Conservation (phyloP, 53 echinoderm and acorn worm species). For the Luidia sarsii region DNA sequence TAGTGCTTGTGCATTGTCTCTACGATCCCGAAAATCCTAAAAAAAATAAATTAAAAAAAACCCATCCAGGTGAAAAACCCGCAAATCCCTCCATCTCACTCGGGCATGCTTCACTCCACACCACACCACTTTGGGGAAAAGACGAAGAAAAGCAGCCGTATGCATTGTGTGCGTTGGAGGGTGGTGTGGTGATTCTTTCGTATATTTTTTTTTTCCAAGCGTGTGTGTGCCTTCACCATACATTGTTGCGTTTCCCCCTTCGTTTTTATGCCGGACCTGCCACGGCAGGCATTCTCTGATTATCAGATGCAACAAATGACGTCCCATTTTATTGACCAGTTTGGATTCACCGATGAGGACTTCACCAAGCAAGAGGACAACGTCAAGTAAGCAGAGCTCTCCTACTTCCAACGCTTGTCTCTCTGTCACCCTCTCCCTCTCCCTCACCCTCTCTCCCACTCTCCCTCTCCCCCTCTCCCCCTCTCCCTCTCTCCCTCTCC, state of each 20-base stretch:
- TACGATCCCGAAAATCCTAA: too few relatives aligned
- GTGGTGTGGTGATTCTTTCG: too few relatives aligned
- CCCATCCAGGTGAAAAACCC: too few relatives aligned
- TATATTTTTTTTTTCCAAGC: too few relatives aligned
- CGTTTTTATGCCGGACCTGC: constrained; percentile 68
- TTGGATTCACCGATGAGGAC: constrained; percentile 99
- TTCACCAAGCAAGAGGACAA: constrained; percentile 98
- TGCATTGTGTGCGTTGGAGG: constrained; percentile 15
- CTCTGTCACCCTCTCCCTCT: not conserved
- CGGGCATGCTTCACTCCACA: too few relatives aligned
- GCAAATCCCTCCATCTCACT: too few relatives aligned
- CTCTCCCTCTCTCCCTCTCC: not conserved
- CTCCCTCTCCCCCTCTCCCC: not conserved
- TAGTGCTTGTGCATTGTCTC: too few relatives aligned
- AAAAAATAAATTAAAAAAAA: too few relatives aligned
- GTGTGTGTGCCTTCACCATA: constrained; percentile 67
- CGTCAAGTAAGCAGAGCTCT: constrained; percentile 97
- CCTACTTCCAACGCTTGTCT: too few relatives aligned
- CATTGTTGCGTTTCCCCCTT: constrained; percentile 77
- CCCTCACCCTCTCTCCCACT: not conserved
- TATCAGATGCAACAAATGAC: constrained; percentile 99
- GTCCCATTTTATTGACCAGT: constrained; percentile 99
- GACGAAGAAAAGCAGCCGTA: not conserved
- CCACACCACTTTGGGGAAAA: too few relatives aligned
- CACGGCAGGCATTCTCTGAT: constrained; percentile 99